A percentile compares a stretch with the other conserved stretches of the same genome.
Conservation (phyloP, 2,797 vertebrate species). For the Dendrocincla fuliginosa region DNA sequence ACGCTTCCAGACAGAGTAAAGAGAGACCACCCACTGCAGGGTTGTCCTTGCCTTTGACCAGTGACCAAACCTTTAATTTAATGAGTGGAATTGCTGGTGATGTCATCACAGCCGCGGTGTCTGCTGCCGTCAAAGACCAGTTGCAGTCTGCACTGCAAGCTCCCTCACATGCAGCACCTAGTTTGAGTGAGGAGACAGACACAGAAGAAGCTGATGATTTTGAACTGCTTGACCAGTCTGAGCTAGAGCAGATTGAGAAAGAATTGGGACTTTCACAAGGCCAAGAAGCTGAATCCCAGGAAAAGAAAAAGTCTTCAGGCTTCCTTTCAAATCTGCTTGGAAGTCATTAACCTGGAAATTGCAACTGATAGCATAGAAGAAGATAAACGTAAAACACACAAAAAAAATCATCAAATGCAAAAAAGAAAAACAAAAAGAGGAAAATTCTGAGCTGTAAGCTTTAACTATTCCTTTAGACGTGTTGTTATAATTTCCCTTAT, state of each 20-base stretch:
- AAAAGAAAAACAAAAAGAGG: background rate
- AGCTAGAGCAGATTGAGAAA: conserved; percentile 93
- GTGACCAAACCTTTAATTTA: conserved; percentile 80
- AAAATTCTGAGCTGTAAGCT: conserved; percentile 76
- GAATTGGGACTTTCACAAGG: conserved; percentile 84
- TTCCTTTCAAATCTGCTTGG: conserved; percentile 95
- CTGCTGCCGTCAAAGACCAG: conserved; percentile 89
- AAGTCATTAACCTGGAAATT: conserved; percentile 81
- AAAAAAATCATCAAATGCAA: conserved; percentile 51
- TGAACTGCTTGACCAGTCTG: conserved; percentile 97
- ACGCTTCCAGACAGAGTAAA: conserved; percentile 39
- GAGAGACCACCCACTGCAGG: conserved; percentile 58
- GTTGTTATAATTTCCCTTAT: conserved; percentile 68
- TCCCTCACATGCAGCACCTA: conserved; percentile 66
- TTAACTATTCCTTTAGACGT: conserved; percentile 78
- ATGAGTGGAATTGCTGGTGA: conserved; percentile 86
- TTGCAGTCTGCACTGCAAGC: conserved; percentile 74
- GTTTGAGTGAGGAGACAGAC: conserved; percentile 87
- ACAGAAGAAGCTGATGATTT: conserved; percentile 94
- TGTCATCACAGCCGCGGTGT: conserved; percentile 85
- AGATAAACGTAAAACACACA: conserved; percentile 56
- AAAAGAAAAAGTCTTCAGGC: conserved; percentile 80
- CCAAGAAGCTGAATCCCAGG: conserved; percentile 69
- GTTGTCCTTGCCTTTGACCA: conserved; percentile 66
- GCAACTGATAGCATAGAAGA: conserved; percentile 38